Evolutionary conservation across 2,888 invertebrate genomes (phyloP).

Genomic region (Tetrapedia diversipes): DNA sequence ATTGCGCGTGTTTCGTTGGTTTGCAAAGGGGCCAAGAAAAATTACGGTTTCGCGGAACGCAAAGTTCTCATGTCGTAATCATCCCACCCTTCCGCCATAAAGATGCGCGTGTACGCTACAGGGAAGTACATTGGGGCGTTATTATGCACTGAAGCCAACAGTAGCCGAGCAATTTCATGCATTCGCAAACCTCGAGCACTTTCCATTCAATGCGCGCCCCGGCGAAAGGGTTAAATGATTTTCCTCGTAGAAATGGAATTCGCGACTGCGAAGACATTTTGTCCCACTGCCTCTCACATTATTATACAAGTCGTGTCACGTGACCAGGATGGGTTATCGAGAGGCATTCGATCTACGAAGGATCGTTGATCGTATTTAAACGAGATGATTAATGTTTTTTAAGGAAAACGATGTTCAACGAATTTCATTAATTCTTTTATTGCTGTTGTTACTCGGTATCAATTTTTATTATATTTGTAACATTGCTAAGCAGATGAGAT

Average conservation of each 20-base stretch:
- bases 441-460: too few relatives aligned
- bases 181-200: slow-evolving; percentile 13
- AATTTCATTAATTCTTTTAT: too few relatives aligned
- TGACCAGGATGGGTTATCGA: too few relatives aligned
- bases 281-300: neutral
- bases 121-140: slow-evolving; percentile 32
- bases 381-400: too few relatives aligned
- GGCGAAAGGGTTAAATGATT: slow-evolving; percentile 39
- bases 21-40: neutral
- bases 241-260: slow-evolving; percentile 25
- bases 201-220: slow-evolving; percentile 39
- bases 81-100: slow-evolving; percentile 7
- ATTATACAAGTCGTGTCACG: neutral
- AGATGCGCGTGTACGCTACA: neutral
- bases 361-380: too few relatives aligned
- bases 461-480: too few relatives aligned
- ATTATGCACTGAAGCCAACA: slow-evolving; percentile 44
- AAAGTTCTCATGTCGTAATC: slow-evolving; percentile 39
- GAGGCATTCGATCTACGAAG: too few relatives aligned
- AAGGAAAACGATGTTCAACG: too few relatives aligned
- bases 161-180: slow-evolving; percentile 34
- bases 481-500: too few relatives aligned
- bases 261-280: slow-evolving; percentile 7
- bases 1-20: neutral
- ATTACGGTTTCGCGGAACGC: neutral